A percentile compares a stretch with the other conserved stretches of the same genome.
Evolutionary conservation across 2,797 vertebrate species (phyloP).

Genomic region (Linurgus olivaceus): DNA sequence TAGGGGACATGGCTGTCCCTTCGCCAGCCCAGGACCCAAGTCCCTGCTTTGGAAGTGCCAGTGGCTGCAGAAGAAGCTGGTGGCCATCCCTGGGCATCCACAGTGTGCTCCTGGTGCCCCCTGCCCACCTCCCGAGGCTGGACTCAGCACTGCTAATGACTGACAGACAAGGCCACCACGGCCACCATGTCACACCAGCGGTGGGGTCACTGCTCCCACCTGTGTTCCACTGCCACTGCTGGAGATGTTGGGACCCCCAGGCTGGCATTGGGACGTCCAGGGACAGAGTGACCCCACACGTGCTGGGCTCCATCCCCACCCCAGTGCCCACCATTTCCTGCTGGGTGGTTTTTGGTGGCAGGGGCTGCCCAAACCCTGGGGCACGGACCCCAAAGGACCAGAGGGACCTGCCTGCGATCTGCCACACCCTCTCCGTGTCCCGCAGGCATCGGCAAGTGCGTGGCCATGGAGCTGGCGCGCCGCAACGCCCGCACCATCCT

Average conservation of each 20-base stretch:
- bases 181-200: not conserved
- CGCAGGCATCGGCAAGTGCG: conserved; percentile 83
- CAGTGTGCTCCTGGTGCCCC: rapidly evolving
- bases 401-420: rapidly evolving
- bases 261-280: not conserved
- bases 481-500: conserved; percentile 86
- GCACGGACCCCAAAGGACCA: too few relatives aligned
- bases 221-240: rapidly evolving
- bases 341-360: too few relatives aligned
- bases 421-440: rapidly evolving
- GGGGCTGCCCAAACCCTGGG: not conserved
- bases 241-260: rapidly evolving
- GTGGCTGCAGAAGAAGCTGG: rapidly evolving
- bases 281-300: rapidly evolving
- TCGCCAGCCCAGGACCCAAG: not conserved
- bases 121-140: rapidly evolving
- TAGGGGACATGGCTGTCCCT: rapidly evolving
- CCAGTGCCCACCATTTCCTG: not conserved
- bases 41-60: rapidly evolving
- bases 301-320: not conserved
- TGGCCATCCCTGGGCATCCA: rapidly evolving
- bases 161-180: not conserved
- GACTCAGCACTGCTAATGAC: rapidly evolving
- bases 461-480: conserved; percentile 83
- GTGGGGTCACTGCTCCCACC: not conserved